Evolutionary conservation across 2,113 vertebrate species (phyloP).

Genomic region (Oxyura jamaicensis): DNA sequence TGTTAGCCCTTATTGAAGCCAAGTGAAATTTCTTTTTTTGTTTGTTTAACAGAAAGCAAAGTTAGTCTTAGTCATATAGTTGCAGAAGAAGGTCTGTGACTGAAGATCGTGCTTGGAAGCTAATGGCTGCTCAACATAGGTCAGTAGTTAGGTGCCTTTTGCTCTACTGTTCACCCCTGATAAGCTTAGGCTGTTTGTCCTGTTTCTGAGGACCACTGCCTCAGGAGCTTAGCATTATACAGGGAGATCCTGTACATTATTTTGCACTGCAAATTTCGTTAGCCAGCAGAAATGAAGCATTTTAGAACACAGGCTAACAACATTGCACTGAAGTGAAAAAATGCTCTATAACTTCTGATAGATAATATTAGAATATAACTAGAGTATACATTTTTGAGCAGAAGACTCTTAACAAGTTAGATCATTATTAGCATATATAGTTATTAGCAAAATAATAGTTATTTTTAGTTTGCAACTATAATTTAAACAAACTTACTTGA

Average conservation of each 20-base stretch:
- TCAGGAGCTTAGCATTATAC: not conserved
- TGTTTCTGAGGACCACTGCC: not conserved
- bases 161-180: not conserved
- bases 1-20: not conserved
- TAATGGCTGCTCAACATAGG: not conserved
- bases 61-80: not conserved
- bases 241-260: not conserved
- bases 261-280: not conserved
- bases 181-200: not conserved
- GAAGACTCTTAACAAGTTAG: not conserved
- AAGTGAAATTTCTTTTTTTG: not conserved
- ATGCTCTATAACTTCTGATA: not conserved
- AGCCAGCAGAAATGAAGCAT: not conserved
- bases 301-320: not conserved
- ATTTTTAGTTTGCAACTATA: not conserved
- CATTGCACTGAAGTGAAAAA: not conserved
- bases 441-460: too few relatives aligned
- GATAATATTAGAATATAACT: not conserved
- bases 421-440: not conserved
- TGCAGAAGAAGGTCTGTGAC: not conserved
- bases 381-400: not conserved
- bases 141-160: not conserved
- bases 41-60: not conserved
- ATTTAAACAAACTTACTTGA: not conserved
- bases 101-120: not conserved